Evolutionary conservation across 2,888 invertebrate genomes (phyloP).

Genomic region (Lottia scabra): DNA sequence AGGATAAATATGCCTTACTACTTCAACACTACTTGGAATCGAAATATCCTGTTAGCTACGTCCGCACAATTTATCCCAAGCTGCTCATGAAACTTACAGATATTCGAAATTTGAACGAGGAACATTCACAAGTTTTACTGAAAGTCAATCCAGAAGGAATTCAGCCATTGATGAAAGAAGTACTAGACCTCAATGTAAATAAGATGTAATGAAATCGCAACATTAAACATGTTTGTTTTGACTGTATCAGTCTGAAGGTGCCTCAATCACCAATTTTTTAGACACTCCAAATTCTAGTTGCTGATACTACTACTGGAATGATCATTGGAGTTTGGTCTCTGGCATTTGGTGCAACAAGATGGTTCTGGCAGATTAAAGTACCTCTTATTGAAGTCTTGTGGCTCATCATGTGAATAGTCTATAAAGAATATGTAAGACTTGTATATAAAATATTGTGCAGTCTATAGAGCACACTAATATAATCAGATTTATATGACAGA

Average conservation of each 20-base stretch:
- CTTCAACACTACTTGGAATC: slow-evolving; percentile 66
- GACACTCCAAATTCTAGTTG: no score
- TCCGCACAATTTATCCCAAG: slow-evolving; percentile 64
- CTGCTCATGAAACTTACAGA: slow-evolving; percentile 92
- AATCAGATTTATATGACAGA: background rate
- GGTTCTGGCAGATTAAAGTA: no score
- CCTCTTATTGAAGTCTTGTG: no score
- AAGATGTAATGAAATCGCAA: slow-evolving; percentile 19
- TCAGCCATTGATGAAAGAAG: slow-evolving; percentile 93
- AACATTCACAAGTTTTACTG: slow-evolving; percentile 90
- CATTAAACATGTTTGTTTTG: no score
- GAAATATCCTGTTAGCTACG: slow-evolving; percentile 55
- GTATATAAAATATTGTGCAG: background rate
- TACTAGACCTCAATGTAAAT: slow-evolving; percentile 81
- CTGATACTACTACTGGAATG: no score
- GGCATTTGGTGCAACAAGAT: no score
- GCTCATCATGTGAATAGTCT: no score
- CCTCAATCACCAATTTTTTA: no score
- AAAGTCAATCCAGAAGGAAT: slow-evolving; percentile 93
- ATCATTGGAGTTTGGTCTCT: no score
- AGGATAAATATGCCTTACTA: slow-evolving; percentile 67
- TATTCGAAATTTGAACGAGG: slow-evolving; percentile 89
- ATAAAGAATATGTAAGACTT: background rate
- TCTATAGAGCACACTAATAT: slow-evolving; percentile 3
- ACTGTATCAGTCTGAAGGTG: no score